phyloP scores from a whole-genome alignment of 37 sponge, comb jelly and placozoan genomes.

The Sycon ciliatum region DNA sequence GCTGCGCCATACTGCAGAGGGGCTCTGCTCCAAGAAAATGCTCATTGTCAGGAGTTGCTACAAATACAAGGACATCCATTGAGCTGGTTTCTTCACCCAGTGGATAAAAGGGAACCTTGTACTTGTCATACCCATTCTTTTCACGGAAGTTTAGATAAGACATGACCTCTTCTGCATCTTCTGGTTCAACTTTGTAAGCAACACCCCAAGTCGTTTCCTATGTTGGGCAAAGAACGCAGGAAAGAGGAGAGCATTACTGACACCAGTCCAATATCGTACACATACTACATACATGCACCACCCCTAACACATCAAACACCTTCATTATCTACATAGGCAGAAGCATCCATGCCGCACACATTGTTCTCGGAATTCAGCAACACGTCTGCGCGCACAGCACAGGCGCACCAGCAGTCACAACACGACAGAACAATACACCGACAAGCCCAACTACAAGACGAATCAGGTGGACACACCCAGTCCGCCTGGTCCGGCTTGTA shows the following conservation, averaged over 20 bases:
- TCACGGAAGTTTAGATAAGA: slow-evolving; percentile 67
- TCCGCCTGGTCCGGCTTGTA: too few relatives aligned
- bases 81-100: not conserved
- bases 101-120: slow-evolving; percentile 59
- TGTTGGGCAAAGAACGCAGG: not conserved
- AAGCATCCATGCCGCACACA: too few relatives aligned
- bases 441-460: too few relatives aligned
- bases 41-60: slow-evolving; percentile 62
- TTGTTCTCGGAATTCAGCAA: too few relatives aligned
- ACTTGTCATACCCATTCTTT: slow-evolving; percentile 60
- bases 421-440: too few relatives aligned
- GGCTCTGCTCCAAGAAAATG: slow-evolving; percentile 72
- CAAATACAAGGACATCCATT: slow-evolving; percentile 61
- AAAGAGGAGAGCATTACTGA: not conserved
- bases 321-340: too few relatives aligned
- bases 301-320: too few relatives aligned
- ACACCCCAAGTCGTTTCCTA: slow-evolving; percentile 70
- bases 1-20: slow-evolving; percentile 42
- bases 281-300: too few relatives aligned
- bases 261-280: too few relatives aligned
- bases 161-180: slow-evolving; percentile 47
- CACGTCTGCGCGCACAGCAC: too few relatives aligned
- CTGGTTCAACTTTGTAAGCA: slow-evolving; percentile 54
- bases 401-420: too few relatives aligned
- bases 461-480: too few relatives aligned